Evolutionary conservation across 2,113 vertebrate species (phyloP).

Genomic region (Crocuta crocuta): DNA sequence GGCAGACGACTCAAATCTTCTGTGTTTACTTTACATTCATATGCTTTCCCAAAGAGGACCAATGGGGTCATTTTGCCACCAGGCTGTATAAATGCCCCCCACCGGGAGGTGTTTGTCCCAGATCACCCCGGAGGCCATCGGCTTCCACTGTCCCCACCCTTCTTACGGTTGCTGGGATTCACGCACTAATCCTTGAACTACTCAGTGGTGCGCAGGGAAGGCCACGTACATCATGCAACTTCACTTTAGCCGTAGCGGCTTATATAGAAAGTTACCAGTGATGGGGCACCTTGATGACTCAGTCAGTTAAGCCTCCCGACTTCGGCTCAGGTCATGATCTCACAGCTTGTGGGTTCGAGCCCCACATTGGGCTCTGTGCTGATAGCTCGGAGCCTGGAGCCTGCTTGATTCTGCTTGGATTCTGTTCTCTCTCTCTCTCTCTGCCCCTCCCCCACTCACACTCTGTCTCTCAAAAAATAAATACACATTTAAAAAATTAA

Average conservation of each 20-base stretch:
- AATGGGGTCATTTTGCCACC: not conserved
- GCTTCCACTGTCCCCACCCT: rapidly evolving
- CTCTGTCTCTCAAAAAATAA: no score
- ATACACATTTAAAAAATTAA: no score
- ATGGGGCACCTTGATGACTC: not conserved
- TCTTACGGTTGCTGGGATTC: not conserved
- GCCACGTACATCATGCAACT: not conserved
- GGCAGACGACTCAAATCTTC: not conserved
- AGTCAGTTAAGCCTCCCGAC: no score
- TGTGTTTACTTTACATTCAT: not conserved
- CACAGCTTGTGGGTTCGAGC: no score
- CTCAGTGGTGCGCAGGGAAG: not conserved
- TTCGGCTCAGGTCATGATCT: no score
- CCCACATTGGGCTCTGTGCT: no score
- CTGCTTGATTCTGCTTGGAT: no score
- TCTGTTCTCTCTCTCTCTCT: no score
- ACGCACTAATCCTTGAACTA: not conserved
- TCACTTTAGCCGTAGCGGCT: not conserved
- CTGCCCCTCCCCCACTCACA: no score
- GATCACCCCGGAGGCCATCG: not conserved
- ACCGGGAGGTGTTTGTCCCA: not conserved
- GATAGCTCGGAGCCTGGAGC: no score
- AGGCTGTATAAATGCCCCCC: not conserved
- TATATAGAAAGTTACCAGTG: not conserved
- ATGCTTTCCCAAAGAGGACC: not conserved